Conservation (phyloP, 2,888 invertebrate genomes). For the Limnephilus lunatus region DNA sequence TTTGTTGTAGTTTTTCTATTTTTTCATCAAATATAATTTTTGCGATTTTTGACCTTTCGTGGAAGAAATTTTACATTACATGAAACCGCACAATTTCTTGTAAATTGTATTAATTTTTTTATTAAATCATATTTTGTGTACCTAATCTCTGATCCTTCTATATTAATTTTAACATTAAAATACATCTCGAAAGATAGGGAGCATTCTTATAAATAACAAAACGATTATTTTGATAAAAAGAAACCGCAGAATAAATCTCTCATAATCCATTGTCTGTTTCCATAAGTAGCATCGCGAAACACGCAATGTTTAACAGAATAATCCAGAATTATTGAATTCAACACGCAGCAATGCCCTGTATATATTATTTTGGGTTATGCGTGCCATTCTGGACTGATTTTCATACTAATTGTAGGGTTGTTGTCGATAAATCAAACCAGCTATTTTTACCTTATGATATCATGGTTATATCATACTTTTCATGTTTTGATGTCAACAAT, state of each 20-base stretch:
- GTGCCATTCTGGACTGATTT: neutral
- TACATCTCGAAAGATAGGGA: neutral
- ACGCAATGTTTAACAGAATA: neutral
- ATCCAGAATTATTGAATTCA: neutral
- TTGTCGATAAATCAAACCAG: neutral
- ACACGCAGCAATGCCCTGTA: neutral
- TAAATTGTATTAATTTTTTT: too few relatives aligned
- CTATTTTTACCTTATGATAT: neutral
- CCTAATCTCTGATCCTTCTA: neutral
- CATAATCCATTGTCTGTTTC: neutral
- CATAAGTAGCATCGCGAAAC: neutral
- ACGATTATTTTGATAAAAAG: neutral
- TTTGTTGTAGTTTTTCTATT: too few relatives aligned
- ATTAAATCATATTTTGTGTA: neutral
- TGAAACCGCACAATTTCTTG: neutral
- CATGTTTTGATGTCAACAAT: too few relatives aligned
- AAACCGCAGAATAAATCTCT: neutral
- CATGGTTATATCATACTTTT: neutral
- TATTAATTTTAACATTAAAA: neutral
- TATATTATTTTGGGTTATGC: neutral
- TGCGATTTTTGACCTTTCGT: too few relatives aligned
- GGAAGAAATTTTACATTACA: too few relatives aligned
- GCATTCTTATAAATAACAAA: neutral
- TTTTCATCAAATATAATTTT: too few relatives aligned
- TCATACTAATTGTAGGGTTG: neutral